A percentile compares a stretch with the other conserved stretches of the same genome.
phyloP scores from a whole-genome alignment of 2,888 invertebrate genomes.

The Lasioglossum figueresi region DNA sequence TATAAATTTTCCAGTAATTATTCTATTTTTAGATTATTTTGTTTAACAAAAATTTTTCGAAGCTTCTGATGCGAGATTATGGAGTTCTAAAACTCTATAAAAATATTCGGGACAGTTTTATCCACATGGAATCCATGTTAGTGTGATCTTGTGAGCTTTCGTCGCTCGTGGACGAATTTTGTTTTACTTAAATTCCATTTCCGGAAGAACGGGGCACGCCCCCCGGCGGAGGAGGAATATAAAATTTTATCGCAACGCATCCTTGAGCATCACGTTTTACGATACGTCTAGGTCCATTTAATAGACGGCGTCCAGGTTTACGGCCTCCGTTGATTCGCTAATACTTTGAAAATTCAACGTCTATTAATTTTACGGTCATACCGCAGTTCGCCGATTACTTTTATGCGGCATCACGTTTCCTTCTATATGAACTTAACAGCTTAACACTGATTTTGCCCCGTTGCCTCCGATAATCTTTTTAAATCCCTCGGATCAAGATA shows the following conservation, averaged over 20 bases:
- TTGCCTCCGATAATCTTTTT: neutral
- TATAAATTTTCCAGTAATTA: neutral
- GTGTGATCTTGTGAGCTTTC: neutral
- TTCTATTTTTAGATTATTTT: neutral
- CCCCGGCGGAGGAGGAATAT: neutral
- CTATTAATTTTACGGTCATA: neutral
- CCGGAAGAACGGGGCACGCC: neutral
- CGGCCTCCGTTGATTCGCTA: neutral
- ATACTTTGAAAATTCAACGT: slow-evolving; percentile 8
- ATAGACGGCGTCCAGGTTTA: neutral
- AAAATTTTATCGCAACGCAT: slow-evolving; percentile 3
- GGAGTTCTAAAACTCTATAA: neutral
- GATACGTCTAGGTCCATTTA: neutral
- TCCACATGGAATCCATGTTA: neutral
- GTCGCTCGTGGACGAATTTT: slow-evolving; percentile 24
- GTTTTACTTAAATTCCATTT: slow-evolving; percentile 14
- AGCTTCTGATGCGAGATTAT: neutral
- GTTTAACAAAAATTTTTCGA: neutral
- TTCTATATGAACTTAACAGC: slow-evolving; percentile 1
- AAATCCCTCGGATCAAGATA: neutral
- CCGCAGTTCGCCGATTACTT: slow-evolving; percentile 6
- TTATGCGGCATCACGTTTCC: neutral
- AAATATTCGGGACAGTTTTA: neutral
- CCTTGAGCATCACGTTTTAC: neutral
- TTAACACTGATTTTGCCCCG: neutral